phyloP scores from a whole-genome alignment of 2,113 vertebrate genomes.

The Pituophis catenifer region DNA sequence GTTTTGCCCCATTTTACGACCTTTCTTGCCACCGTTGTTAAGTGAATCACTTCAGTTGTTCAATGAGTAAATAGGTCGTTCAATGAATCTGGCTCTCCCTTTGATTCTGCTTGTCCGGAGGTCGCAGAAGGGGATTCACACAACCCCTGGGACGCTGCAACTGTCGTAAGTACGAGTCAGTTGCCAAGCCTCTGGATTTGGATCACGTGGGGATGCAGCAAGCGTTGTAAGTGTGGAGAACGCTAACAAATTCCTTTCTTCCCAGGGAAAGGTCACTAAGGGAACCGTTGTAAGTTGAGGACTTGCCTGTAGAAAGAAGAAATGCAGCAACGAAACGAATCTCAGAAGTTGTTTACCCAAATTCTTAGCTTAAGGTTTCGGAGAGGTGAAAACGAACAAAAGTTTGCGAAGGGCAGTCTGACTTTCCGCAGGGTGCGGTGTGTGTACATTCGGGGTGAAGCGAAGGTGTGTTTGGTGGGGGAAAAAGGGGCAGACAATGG shows the following conservation, averaged over 20 bases:
- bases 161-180: too few species aligned
- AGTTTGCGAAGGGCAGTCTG: background rate
- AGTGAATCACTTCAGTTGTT: background rate
- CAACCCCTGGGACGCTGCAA: too few species aligned
- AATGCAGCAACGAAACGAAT: background rate
- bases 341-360: background rate
- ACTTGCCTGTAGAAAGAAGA: background rate
- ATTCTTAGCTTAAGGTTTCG: background rate
- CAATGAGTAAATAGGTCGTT: too few species aligned
- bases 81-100: too few species aligned
- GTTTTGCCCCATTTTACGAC: background rate
- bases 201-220: too few species aligned
- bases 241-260: too few species aligned
- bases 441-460: background rate
- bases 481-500: background rate
- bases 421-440: background rate
- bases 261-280: background rate
- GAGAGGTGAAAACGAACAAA: background rate
- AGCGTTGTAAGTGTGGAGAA: too few species aligned
- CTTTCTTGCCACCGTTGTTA: background rate
- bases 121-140: too few species aligned
- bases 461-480: background rate
- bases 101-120: too few species aligned
- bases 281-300: background rate
- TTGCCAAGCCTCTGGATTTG: too few species aligned